A percentile compares a stretch with the other conserved stretches of the same genome.
Evolutionary conservation across 2,113 vertebrate genomes (phyloP).

Genomic region (Litocranius walleri): DNA sequence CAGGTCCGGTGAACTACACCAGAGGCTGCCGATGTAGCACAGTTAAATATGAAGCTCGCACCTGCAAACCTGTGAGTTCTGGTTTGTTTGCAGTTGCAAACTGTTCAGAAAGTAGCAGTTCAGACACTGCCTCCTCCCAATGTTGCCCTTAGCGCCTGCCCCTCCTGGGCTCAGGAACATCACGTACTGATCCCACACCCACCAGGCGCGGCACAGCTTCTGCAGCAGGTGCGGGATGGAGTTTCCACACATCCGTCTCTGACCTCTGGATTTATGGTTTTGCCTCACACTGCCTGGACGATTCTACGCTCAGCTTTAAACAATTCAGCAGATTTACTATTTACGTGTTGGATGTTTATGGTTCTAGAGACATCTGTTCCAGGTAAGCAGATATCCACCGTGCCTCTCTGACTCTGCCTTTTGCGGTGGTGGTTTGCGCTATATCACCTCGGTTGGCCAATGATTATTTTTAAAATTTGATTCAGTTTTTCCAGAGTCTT

Average conservation of each 20-base stretch:
- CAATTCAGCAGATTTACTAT: background rate
- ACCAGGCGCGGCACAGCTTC: background rate
- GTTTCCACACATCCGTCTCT: background rate
- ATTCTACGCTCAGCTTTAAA: background rate
- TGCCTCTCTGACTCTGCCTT: background rate
- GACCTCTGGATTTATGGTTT: background rate
- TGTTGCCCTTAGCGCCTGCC: background rate
- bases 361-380: background rate
- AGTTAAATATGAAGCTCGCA: background rate
- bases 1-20: background rate
- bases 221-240: background rate
- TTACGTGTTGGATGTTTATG: background rate
- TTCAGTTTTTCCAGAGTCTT: background rate
- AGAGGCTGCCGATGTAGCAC: no score
- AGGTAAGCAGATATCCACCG: background rate
- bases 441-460: background rate
- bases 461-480: background rate
- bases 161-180: background rate
- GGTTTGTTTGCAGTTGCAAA: background rate
- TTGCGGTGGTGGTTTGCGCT: background rate
- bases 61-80: background rate
- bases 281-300: background rate
- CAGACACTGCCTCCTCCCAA: background rate
- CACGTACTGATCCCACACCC: background rate
- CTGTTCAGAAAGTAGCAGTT: background rate